phyloP scores from a whole-genome alignment of 2,888 invertebrate species.

The Hedychridium roseum region DNA sequence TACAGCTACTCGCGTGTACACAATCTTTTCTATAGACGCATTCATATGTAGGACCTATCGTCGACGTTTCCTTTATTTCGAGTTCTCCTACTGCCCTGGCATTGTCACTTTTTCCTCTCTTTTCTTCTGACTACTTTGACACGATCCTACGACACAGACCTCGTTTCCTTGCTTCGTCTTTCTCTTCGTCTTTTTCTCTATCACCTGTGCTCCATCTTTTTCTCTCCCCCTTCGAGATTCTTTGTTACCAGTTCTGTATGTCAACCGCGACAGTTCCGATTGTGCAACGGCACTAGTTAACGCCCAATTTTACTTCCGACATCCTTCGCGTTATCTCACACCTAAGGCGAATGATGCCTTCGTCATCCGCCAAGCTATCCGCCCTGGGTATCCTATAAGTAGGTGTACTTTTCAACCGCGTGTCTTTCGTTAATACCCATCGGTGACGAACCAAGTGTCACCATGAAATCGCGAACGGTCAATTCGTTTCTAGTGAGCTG shows the following conservation, averaged over 20 bases:
- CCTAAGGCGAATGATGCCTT: slow-evolving; percentile 24
- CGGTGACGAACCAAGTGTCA: no score
- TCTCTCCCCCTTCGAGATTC: no score
- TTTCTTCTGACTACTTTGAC: no score
- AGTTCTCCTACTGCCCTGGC: no score
- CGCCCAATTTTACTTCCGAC: slow-evolving; percentile 44
- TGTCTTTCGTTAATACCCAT: slow-evolving; percentile 17
- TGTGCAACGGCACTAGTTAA: slow-evolving; percentile 35
- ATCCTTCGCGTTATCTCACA: slow-evolving; percentile 33
- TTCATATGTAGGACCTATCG: no score
- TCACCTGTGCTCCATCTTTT: no score
- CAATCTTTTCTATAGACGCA: slow-evolving; percentile 18
- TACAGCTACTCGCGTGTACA: neutral
- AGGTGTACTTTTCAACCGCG: slow-evolving; percentile 25
- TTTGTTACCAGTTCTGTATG: no score
- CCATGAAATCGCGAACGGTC: slow-evolving; percentile 9
- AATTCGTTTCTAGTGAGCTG: slow-evolving; percentile 1
- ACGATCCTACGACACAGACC: no score
- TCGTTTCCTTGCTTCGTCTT: no score
- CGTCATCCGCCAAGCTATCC: slow-evolving; percentile 27
- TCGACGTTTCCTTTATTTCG: no score
- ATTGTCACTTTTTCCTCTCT: no score
- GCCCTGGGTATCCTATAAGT: slow-evolving; percentile 44
- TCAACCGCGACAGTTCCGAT: slow-evolving; percentile 23
- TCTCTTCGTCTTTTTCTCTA: no score